These are phyloP conservation scores for Bombus sibiricus DNA, from an alignment of 1,140 invertebrate genomes.

Conservation along the genomic window DNA sequence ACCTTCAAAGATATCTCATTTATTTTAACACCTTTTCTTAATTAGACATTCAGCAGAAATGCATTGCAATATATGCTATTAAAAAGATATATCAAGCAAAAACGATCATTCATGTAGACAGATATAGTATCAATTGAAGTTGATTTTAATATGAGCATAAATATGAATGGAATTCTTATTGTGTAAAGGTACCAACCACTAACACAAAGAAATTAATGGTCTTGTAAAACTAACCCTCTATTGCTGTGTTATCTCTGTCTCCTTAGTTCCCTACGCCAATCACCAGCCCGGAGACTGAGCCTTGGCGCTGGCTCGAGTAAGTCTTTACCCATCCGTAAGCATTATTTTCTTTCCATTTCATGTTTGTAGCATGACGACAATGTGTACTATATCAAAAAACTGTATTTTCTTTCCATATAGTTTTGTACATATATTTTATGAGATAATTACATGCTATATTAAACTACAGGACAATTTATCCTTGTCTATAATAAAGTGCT, in stretches of 20 bases:
- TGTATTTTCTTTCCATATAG: conserved; percentile 1
- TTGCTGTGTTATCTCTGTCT: conserved; percentile 80
- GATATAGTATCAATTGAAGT: background rate
- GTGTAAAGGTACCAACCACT: conserved; percentile 57
- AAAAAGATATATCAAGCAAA: background rate
- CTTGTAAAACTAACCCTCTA: conserved; percentile 78
- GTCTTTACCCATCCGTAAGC: conserved; percentile 80
- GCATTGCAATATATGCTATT: background rate
- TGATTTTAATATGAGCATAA: background rate
- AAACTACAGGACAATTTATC: background rate
- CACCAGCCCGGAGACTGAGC: conserved; percentile 91
- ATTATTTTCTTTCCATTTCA: conserved; percentile 69
- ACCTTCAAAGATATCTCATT: conserved; percentile 49
- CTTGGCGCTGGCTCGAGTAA: conserved; percentile 94
- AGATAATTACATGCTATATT: background rate
- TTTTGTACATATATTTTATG: conserved; percentile 24
- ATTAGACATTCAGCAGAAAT: background rate
- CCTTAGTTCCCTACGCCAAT: conserved; percentile 91
- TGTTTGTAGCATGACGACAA: conserved; percentile 57
- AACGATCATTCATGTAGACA: background rate
- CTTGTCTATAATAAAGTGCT: background rate
- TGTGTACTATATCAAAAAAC: conserved; percentile 4
- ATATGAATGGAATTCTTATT: conserved; percentile 58
- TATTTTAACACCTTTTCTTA: background rate
- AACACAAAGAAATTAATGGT: conserved; percentile 63